Conservation (phyloP, 2,888 invertebrate genomes). For the Ischnura elegans region DNA sequence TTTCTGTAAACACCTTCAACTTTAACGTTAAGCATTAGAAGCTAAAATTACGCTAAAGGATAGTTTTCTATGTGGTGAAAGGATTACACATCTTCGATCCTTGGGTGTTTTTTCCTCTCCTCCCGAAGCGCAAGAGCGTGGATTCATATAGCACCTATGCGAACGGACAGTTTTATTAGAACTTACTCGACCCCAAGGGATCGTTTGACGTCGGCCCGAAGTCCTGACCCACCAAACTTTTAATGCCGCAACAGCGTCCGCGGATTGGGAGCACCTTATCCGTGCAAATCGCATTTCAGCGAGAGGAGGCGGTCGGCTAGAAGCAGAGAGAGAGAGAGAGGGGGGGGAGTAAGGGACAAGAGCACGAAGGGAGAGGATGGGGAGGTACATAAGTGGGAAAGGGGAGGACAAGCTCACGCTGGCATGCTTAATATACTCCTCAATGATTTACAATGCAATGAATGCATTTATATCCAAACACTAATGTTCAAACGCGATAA, state of each 20-base stretch:
- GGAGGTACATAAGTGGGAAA: not conserved
- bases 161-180: not conserved
- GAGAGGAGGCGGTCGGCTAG: not conserved
- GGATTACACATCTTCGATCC: not conserved
- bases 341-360: not conserved
- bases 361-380: not conserved
- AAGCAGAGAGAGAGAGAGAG: not conserved
- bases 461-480: slow-evolving; percentile 18
- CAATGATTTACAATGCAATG: not conserved
- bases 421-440: slow-evolving; percentile 26
- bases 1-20: too few relatives aligned
- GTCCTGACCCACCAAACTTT: not conserved
- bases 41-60: not conserved
- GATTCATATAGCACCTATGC: not conserved
- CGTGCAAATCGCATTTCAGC: not conserved
- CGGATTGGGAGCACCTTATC: slow-evolving; percentile 35
- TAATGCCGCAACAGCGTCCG: not conserved
- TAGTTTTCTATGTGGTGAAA: not conserved
- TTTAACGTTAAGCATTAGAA: not conserved
- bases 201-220: not conserved
- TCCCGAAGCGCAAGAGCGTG: not conserved
- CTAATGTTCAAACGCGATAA: slow-evolving; percentile 23
- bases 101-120: not conserved
- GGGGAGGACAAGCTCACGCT: slow-evolving; percentile 12
- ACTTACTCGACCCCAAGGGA: not conserved